These are phyloP conservation scores for Centropus bengalensis DNA, from an alignment of 2,113 vertebrate species.

Conservation along the genomic window DNA sequence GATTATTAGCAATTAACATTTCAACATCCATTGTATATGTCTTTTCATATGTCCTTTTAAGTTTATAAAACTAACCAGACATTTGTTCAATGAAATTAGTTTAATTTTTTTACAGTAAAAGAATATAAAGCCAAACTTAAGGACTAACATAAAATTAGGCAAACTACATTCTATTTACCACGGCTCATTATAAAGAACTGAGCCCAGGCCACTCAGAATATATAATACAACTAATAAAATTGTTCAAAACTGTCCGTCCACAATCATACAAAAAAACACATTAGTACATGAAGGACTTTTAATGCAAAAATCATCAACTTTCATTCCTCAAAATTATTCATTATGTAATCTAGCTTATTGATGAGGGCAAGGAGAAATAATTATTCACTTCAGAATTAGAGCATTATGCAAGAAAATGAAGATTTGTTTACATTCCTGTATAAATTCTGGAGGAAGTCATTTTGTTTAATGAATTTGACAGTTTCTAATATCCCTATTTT, in stretches of 20 bases:
- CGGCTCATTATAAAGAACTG: neutral
- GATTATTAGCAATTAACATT: neutral
- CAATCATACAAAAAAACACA: neutral
- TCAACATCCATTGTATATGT: neutral
- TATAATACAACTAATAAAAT: neutral
- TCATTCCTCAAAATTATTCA: neutral
- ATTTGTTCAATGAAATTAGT: neutral
- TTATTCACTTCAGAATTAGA: neutral
- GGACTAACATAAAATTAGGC: neutral
- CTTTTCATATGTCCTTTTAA: neutral
- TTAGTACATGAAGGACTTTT: neutral
- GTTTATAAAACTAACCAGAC: neutral
- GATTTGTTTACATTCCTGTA: neutral
- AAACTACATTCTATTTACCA: constrained; percentile 1
- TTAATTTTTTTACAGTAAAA: neutral
- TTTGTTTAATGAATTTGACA: neutral
- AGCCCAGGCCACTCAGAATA: neutral
- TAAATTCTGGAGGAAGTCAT: neutral
- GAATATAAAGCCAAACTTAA: neutral
- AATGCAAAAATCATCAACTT: neutral
- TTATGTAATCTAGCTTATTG: neutral
- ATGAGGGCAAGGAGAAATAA: neutral
- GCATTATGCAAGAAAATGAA: neutral
- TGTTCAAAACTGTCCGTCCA: neutral
- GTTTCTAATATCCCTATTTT: neutral